Evolutionary conservation across 2,888 invertebrate genomes (phyloP).

Genomic region (Abrostola tripartita): DNA sequence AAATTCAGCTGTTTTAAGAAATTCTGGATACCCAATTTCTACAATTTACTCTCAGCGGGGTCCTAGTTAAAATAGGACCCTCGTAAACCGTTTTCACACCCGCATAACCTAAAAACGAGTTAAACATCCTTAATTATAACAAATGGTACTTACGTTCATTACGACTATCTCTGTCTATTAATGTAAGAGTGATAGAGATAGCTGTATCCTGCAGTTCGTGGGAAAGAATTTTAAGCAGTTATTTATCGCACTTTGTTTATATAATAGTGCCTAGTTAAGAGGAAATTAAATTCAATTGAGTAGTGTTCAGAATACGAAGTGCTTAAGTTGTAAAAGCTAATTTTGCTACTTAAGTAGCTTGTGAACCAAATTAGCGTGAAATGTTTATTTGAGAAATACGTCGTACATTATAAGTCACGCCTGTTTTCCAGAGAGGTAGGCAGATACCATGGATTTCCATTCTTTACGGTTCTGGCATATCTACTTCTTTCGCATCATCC

Average conservation of each 20-base stretch:
- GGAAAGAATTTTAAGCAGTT: conserved; percentile 48
- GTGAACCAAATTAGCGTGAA: too few species aligned
- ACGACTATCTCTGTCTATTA: conserved; percentile 31
- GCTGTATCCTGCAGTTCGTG: conserved; percentile 41
- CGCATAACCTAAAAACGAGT: conserved; percentile 59
- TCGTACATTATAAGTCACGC: too few species aligned
- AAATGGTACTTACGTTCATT: conserved; percentile 43
- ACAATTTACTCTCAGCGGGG: conserved; percentile 28
- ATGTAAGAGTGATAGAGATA: conserved; percentile 30
- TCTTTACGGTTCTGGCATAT: too few species aligned
- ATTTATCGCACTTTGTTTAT: conserved; percentile 50
- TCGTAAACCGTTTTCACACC: conserved; percentile 44
- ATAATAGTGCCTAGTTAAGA: conserved; percentile 33
- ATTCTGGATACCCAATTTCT: too few species aligned
- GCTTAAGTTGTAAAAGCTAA: conserved; percentile 26
- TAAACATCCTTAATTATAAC: conserved; percentile 54
- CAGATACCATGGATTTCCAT: too few species aligned
- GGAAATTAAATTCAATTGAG: conserved; percentile 50
- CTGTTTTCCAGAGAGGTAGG: too few species aligned
- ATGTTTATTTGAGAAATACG: too few species aligned
- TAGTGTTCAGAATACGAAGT: conserved; percentile 34
- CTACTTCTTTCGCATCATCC: too few species aligned
- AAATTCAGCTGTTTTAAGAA: too few species aligned
- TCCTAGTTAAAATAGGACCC: conserved; percentile 16
- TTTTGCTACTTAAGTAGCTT: not conserved